These are phyloP conservation scores for Eurystomus gularis DNA, from an alignment of 2,113 vertebrate species.

Conservation along the genomic window DNA sequence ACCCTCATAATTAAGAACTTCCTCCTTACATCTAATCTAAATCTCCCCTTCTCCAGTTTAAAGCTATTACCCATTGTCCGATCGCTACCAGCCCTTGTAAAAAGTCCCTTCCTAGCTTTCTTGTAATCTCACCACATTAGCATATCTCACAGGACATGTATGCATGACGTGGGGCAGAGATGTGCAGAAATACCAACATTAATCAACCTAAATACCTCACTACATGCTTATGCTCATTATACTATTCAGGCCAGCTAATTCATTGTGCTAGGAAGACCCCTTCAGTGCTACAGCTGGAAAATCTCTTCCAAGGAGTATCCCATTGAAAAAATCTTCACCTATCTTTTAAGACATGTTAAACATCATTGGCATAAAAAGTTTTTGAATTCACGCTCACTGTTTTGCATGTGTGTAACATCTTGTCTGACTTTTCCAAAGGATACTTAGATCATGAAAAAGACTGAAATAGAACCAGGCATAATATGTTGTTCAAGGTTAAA, in stretches of 20 bases:
- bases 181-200: background rate
- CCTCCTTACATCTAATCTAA: too few relatives aligned
- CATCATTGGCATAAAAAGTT: background rate
- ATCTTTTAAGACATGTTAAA: background rate
- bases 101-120: too few relatives aligned
- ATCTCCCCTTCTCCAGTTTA: too few relatives aligned
- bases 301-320: background rate
- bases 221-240: background rate
- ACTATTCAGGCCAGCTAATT: background rate
- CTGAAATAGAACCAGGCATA: background rate
- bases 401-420: background rate
- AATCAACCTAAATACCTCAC: background rate
- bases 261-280: accelerated
- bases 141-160: background rate
- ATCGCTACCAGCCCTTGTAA: too few relatives aligned
- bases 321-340: background rate
- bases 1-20: too few relatives aligned
- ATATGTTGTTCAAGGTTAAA: background rate
- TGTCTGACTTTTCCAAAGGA: background rate
- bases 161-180: background rate
- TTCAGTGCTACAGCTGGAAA: background rate
- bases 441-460: background rate
- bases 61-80: too few relatives aligned
- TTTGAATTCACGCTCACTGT: background rate
- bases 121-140: background rate